Base-by-base conservation (phyloP, 2,797 vertebrate species). In the Manis pentadactyla region DNA sequence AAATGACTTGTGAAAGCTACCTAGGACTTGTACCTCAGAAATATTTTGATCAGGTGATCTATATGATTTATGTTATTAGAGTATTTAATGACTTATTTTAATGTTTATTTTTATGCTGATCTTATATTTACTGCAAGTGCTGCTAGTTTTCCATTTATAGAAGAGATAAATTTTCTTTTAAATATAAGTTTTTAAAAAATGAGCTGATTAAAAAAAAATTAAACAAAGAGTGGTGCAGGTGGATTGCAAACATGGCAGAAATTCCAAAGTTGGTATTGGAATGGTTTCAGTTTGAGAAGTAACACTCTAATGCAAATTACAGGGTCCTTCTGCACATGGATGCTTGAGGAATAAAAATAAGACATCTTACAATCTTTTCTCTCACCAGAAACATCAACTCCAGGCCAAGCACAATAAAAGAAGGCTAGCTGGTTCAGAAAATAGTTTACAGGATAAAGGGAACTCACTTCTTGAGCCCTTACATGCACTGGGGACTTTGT, bases 101-200 rank as follows among this genome's bases (percentile, higher is more conserved):
- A 57, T 68, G 37, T 37, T 85, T 86, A 68, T 88, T 87, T 92
- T 87, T 77, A 87, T 1, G 9, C 10, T 51, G 12, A 71, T 25
- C 19, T 34, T 57, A 34, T 39, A 63, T 83, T 78, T 63, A 34
- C 10, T 55, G 46, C 3, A 37, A 68, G 12, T 11, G 17, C 74
- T 57, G 21, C 4, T 39, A 42, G 39, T 39, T 89, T 95, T 75
- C 77, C 31, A 59, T 13, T 92, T 79, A 87, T 4, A 49, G 37
- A 84, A 71, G n/a, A 75, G 21, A 83, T 9, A 75, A 53, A 9
- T 75, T 92, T 92, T 39, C 31, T 17, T 82, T 90, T 89, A 95
- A 87, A 91, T 18, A 4, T 2, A 49, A 18, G 29, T 61, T 88
- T 78, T 59, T 75, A 3, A 10, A 7, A 73, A 91, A 59, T 34